These are phyloP conservation scores for Drosophila cardini DNA, from an alignment of 1,140 invertebrate genomes.

Conservation along the genomic window DNA sequence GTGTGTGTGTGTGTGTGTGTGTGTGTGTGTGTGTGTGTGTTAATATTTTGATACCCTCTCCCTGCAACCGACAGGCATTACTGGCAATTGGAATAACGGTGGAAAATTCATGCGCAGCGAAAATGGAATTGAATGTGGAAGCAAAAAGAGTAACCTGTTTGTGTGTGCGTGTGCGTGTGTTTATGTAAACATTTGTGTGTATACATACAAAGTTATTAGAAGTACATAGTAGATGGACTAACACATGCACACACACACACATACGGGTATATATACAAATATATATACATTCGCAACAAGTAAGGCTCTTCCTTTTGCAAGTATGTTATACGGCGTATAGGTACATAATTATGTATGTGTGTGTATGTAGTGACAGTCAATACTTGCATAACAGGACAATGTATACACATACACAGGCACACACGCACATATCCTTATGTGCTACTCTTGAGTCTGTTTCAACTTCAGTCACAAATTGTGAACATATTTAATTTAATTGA, in stretches of 20 bases:
- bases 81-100: constrained; percentile 43
- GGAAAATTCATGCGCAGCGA: constrained; percentile 54
- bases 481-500: too few relatives aligned
- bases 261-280: background rate
- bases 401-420: too few relatives aligned
- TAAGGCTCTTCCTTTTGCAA: background rate
- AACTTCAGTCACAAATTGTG: too few relatives aligned
- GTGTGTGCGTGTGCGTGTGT: constrained; percentile 2
- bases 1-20: constrained; percentile 1
- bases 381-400: constrained; percentile 6
- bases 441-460: too few relatives aligned
- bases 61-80: constrained; percentile 17
- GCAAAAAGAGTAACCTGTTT: constrained; percentile 26
- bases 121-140: constrained; percentile 52
- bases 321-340: too few relatives aligned
- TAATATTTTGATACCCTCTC: constrained; percentile 6
- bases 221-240: background rate
- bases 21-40: background rate
- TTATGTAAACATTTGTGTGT: background rate
- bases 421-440: background rate
- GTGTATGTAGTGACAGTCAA: too few relatives aligned
- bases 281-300: constrained; percentile 14
- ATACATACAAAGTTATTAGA: background rate
- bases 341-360: too few relatives aligned
- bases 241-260: background rate